Conservation (phyloP, 2,888 invertebrate species). For the Drosophila limbata region DNA sequence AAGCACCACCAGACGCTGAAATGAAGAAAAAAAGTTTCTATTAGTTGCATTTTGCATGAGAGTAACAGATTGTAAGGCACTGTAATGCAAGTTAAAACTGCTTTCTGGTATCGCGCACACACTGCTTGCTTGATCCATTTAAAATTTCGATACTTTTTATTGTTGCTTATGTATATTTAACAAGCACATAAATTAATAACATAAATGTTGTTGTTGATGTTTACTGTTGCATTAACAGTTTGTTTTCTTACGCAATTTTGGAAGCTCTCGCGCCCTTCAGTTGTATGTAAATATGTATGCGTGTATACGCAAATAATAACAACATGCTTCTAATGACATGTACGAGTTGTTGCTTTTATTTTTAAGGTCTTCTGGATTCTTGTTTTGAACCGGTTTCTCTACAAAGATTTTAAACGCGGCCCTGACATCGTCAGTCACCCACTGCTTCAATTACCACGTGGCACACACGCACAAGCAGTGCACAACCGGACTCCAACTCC, state of each 20-base stretch:
- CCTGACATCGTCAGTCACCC: constrained; percentile 20
- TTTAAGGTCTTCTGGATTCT: constrained; percentile 57
- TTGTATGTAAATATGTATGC: background rate
- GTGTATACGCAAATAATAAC: constrained; percentile 23
- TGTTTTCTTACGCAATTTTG: constrained; percentile 32
- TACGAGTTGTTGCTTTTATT: constrained; percentile 30
- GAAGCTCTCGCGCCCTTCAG: constrained; percentile 41
- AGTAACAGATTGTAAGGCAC: constrained; percentile 20
- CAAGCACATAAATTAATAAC: constrained; percentile 35
- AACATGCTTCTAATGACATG: constrained; percentile 10
- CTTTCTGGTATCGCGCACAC: constrained; percentile 28
- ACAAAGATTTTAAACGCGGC: constrained; percentile 21
- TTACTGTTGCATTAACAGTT: constrained; percentile 39
- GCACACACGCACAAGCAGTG: constrained; percentile 5
- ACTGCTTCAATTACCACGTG: constrained; percentile 34
- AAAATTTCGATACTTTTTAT: background rate
- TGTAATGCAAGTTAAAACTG: constrained; percentile 19
- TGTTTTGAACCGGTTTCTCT: constrained; percentile 43
- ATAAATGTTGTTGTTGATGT: constrained; percentile 21
- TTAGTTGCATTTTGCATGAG: background rate
- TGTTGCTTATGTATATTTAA: background rate
- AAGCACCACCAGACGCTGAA: constrained; percentile 40
- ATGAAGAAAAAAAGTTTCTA: constrained; percentile 4
- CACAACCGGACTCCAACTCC: constrained; percentile 14
- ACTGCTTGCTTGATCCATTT: constrained; percentile 43